A percentile compares a stretch with the other conserved stretches of the same genome.
Evolutionary conservation across 1,140 invertebrate genomes (phyloP).

Genomic region (Coptotermes formosanus): DNA sequence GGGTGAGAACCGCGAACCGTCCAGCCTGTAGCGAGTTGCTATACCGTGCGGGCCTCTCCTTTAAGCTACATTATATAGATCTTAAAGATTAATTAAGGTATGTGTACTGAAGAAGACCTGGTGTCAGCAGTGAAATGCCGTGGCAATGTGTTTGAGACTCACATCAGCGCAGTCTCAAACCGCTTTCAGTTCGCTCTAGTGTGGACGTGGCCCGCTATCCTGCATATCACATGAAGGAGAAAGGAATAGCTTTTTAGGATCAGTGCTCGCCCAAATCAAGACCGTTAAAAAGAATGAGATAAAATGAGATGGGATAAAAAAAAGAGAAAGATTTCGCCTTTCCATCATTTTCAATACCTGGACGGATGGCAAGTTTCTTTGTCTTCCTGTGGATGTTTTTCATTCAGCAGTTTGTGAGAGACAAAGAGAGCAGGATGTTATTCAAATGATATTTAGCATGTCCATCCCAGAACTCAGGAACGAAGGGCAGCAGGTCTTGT

Average conservation of each 20-base stretch:
- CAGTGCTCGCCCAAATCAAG: conserved; percentile 2
- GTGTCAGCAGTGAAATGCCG: too few species aligned
- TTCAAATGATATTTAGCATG: not conserved
- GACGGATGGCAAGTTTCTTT: not conserved
- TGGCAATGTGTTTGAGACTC: too few species aligned
- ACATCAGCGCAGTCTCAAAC: too few species aligned
- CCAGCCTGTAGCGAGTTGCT: too few species aligned
- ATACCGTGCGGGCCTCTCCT: too few species aligned
- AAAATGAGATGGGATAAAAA: not conserved
- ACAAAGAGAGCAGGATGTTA: not conserved
- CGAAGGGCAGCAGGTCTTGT: not conserved
- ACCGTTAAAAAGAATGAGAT: not conserved
- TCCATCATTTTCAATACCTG: conserved; percentile 16
- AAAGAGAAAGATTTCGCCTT: not conserved
- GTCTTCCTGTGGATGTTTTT: not conserved
- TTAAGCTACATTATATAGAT: too few species aligned
- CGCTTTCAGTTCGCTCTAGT: not conserved
- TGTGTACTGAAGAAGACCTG: too few species aligned
- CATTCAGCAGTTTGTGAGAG: not conserved
- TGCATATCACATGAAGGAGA: not conserved
- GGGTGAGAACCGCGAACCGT: too few species aligned
- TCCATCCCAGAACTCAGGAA: not conserved
- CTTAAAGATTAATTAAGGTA: too few species aligned
- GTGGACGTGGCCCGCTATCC: not conserved
- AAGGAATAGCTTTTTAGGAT: conserved; percentile 4